Evolutionary conservation across 1,140 invertebrate genomes (phyloP).

Genomic region (Pogonognathellus flavescens): DNA sequence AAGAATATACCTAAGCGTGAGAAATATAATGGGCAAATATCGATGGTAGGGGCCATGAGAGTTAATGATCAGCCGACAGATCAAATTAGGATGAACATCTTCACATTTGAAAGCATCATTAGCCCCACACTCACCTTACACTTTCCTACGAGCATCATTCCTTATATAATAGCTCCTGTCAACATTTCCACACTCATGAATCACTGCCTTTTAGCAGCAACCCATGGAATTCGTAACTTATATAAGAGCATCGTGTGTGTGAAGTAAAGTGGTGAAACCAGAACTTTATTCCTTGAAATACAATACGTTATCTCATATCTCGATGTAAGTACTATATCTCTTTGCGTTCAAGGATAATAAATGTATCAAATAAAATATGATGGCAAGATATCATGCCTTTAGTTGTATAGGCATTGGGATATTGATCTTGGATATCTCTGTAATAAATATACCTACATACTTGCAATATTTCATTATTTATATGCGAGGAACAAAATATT

Average conservation of each 20-base stretch:
- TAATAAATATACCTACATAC: too few relatives aligned
- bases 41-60: background rate
- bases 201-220: background rate
- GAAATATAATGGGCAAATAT: slow-evolving; percentile 5
- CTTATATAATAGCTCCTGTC: background rate
- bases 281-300: background rate
- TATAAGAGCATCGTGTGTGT: background rate
- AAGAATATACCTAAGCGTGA: background rate
- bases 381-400: too few relatives aligned
- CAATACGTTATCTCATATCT: too few relatives aligned
- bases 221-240: background rate
- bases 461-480: too few relatives aligned
- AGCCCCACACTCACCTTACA: background rate
- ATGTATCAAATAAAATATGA: too few relatives aligned
- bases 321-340: too few relatives aligned
- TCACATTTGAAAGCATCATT: slow-evolving; percentile 1
- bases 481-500: background rate
- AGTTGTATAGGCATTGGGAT: too few relatives aligned
- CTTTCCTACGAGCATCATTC: background rate
- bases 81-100: background rate
- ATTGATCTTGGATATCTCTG: too few relatives aligned
- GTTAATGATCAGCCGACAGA: background rate
- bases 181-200: background rate
- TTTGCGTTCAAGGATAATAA: too few relatives aligned
- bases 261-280: background rate